Evolutionary conservation across 2,888 invertebrate species (phyloP), one percentile per base, ranked within the genome.

Genomic region (Latheticus oryzae): DNA sequence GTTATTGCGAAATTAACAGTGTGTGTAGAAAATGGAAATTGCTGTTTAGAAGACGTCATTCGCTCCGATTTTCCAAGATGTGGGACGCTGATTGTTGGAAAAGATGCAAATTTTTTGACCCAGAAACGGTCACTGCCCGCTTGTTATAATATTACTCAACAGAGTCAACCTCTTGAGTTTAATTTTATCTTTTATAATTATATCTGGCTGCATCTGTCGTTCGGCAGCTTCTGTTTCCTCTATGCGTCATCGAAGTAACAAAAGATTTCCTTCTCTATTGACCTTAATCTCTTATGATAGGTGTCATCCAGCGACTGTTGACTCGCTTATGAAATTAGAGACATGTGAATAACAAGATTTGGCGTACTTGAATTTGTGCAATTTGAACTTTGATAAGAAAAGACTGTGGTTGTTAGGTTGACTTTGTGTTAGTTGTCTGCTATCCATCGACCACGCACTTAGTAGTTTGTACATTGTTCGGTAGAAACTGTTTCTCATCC

Each of bases 111-210:
- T 43, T 43, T 28, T 26, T 15, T 5, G n/a, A n/a, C n/a, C n/a
- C n/a, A n/a, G n/a, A n/a, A 33, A 8, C 38, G 51, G 51, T 38
- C 51, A 51, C 17, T 51, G 51, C 38, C 51, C 51, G 51, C 50
- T 21, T 13, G 28, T 28, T 16, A 48, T 30, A 28, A 24, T 38
- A 9, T 3, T 11, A 4, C 4, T 7, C 8, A 35, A 33, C 13
- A 11, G 19, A 38, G 35, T 48, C 48, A 48, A 58, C 50, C 48
- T 53, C 48, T 40, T 42, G 55, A 35, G 42, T 55, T 56, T 56
- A 56, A 61, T 59, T 59, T 59, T 59, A 59, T 56, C 56, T 47
- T 43, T 53, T 59, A 56, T 62, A 62, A 62, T 62, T 62, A 58
- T 58, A 60, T 62, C 53, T 33, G 13, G 17, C 35, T 57, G 58